phyloP scores from a whole-genome alignment of 2,888 invertebrate genomes.

The Drosophila mimica region DNA sequence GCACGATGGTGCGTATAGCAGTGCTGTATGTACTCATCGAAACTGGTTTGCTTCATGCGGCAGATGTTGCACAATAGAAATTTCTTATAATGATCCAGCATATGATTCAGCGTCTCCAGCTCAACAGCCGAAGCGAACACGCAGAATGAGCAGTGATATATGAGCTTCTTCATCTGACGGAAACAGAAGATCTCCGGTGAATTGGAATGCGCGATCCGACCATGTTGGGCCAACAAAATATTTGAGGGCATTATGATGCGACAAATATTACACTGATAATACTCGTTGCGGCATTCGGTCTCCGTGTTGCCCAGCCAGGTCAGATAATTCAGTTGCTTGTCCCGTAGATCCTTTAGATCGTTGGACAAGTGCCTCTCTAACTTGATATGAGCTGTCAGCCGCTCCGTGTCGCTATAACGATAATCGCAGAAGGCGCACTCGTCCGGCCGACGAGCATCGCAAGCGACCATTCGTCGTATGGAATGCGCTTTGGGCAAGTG shows the following conservation, averaged over 20 bases:
- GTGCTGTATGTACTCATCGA: conserved; percentile 80
- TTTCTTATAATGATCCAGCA: conserved; percentile 79
- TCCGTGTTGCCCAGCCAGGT: conserved; percentile 42
- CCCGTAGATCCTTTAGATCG: conserved; percentile 70
- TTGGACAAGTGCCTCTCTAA: conserved; percentile 63
- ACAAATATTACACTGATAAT: conserved; percentile 77
- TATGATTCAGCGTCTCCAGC: conserved; percentile 84
- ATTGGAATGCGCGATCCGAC: conserved; percentile 46
- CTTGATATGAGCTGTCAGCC: conserved; percentile 61
- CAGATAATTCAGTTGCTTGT: conserved; percentile 53
- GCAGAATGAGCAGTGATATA: conserved; percentile 86
- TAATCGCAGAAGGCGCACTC: conserved; percentile 76
- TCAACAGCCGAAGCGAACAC: conserved; percentile 81
- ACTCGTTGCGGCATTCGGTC: conserved; percentile 34
- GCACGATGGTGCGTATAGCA: conserved; percentile 68
- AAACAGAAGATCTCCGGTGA: conserved; percentile 64
- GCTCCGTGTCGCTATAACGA: conserved; percentile 29
- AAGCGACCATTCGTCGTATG: conserved; percentile 82
- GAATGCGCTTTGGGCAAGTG: conserved; percentile 66
- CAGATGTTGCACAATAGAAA: conserved; percentile 76
- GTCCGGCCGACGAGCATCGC: conserved; percentile 57
- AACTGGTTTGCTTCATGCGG: conserved; percentile 30
- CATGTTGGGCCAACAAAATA: conserved; percentile 70
- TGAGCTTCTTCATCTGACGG: conserved; percentile 76
- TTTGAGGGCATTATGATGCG: conserved; percentile 73